Conservation (phyloP, 2,888 invertebrate genomes). For the Ennomos fuscantarius region DNA sequence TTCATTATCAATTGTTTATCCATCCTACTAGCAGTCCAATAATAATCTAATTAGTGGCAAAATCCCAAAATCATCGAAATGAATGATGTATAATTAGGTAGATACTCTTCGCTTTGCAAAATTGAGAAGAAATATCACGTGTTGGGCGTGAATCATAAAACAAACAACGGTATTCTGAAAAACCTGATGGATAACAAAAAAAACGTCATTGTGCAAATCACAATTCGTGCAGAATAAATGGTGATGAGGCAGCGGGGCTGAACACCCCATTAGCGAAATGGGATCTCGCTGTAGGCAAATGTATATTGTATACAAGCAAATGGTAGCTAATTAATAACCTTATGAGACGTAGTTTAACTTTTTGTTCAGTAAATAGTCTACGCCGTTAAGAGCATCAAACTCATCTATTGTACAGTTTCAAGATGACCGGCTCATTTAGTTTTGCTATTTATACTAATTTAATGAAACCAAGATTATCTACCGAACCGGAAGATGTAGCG, state of each 20-base stretch:
- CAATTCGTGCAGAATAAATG: constrained; percentile 25
- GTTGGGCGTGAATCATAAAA: constrained; percentile 22
- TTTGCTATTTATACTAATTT: constrained; percentile 2
- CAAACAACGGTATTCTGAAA: constrained; percentile 27
- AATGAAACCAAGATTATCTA: neutral
- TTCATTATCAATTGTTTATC: constrained; percentile 8
- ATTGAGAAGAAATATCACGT: constrained; percentile 4
- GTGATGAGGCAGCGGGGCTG: constrained; percentile 26
- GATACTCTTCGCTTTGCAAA: constrained; percentile 17
- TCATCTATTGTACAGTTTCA: constrained; percentile 22
- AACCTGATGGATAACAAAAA: constrained; percentile 19
- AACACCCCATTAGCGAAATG: constrained; percentile 27
- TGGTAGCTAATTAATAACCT: constrained; percentile 26
- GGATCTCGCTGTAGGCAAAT: constrained; percentile 13
- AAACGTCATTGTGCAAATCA: constrained; percentile 17
- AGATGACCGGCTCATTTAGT: constrained; percentile 1
- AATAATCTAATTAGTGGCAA: constrained; percentile 24
- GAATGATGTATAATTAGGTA: constrained; percentile 9
- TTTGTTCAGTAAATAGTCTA: constrained; percentile 26
- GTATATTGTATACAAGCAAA: constrained; percentile 23
- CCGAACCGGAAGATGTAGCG: neutral
- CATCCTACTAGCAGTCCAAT: constrained; percentile 17
- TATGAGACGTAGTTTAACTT: constrained; percentile 18
- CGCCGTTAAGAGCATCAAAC: constrained; percentile 31
- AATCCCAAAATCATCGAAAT: constrained; percentile 10